These are phyloP conservation scores for Ctenopoma multispine DNA, from an alignment of 2,797 vertebrate species.

Conservation along the genomic window DNA sequence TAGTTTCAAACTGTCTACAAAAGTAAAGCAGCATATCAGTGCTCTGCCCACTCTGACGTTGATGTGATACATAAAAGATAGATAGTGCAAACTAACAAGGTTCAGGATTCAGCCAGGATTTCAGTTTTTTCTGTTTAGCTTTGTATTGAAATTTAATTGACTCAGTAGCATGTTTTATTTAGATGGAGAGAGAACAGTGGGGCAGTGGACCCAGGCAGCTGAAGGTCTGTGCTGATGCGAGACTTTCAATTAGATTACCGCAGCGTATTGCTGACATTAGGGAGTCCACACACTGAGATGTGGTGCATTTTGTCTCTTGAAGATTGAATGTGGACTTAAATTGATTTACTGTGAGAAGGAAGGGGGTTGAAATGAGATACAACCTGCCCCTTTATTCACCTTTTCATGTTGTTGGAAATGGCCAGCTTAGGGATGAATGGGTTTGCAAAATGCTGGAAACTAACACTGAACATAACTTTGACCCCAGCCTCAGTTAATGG, in stretches of 20 bases:
- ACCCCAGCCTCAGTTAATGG: background rate
- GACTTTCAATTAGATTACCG: background rate
- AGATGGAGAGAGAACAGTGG: background rate
- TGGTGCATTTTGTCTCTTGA: conserved; percentile 9
- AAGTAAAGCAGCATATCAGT: background rate
- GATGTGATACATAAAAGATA: conserved; percentile 11
- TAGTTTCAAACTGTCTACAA: background rate
- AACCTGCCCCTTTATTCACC: background rate
- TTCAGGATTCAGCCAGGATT: background rate
- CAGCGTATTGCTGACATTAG: background rate
- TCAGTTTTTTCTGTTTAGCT: conserved; percentile 16
- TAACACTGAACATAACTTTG: background rate
- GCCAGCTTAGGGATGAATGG: background rate
- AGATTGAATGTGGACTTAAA: conserved; percentile 7
- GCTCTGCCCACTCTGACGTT: background rate
- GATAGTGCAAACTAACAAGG: background rate
- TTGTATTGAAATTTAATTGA: conserved; percentile 12
- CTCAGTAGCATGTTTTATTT: conserved; percentile 25
- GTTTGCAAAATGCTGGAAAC: background rate
- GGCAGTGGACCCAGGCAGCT: background rate
- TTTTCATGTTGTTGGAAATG: background rate
- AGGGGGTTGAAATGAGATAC: background rate
- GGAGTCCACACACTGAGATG: background rate
- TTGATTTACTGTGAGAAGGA: background rate
- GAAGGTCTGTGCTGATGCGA: conserved; percentile 3